Percentiles rank a stretch among this genome's conserved stretches.
phyloP scores from a whole-genome alignment of 2,113 vertebrate genomes.

The Chaenocephalus aceratus region DNA sequence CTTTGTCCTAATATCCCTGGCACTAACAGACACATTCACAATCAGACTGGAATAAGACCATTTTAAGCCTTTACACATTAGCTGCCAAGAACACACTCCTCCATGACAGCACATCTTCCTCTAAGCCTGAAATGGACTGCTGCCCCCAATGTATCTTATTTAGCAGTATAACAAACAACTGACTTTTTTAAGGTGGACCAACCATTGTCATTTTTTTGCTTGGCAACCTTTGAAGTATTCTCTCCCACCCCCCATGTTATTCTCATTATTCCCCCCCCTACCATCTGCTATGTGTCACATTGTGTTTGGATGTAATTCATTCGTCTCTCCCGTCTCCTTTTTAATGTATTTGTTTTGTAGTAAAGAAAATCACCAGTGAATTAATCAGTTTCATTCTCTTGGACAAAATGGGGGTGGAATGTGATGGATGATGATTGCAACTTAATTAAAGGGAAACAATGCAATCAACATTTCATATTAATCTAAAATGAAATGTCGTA shows the following conservation, averaged over 20 bases:
- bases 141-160: not conserved
- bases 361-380: not conserved
- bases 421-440: conserved; percentile 54
- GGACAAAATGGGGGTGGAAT: conserved; percentile 8
- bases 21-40: not conserved
- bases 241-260: not conserved
- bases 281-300: not conserved
- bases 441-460: conserved; percentile 55
- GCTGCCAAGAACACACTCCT: not conserved
- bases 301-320: not conserved
- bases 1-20: conserved; percentile 6
- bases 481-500: conserved; percentile 36
- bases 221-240: too few relatives aligned
- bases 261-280: not conserved
- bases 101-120: not conserved
- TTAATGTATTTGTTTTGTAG: not conserved
- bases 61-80: not conserved
- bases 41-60: not conserved
- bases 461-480: conserved; percentile 39
- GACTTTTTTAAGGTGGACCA: too few relatives aligned
- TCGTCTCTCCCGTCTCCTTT: not conserved
- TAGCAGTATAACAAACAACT: not conserved
- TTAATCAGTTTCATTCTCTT: conserved; percentile 37
- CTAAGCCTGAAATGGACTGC: not conserved
- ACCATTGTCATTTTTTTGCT: too few relatives aligned